Evolutionary conservation across 1,140 invertebrate genomes (phyloP).

Genomic region (Drosophila pachea): DNA sequence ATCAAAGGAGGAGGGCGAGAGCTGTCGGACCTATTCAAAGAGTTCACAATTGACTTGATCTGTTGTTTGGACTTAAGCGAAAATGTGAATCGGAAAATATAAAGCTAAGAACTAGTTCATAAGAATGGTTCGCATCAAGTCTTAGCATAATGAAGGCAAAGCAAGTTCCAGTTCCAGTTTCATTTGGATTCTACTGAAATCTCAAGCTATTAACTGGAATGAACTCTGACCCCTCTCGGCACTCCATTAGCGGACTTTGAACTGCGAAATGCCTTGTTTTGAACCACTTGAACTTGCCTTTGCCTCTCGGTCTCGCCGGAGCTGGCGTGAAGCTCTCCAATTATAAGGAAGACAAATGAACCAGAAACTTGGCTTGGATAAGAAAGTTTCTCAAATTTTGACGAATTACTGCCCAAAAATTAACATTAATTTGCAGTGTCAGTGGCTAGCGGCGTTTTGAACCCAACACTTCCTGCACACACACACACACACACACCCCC

Average conservation of each 20-base stretch:
- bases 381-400: constrained; percentile 30
- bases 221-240: background rate
- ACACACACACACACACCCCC: too few relatives aligned
- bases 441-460: constrained; percentile 55
- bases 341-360: constrained; percentile 57
- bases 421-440: constrained; percentile 72
- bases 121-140: too few relatives aligned
- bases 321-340: constrained; percentile 14
- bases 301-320: background rate
- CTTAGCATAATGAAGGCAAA: background rate
- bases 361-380: constrained; percentile 8
- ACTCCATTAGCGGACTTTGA: background rate
- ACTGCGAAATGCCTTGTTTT: background rate
- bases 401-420: constrained; percentile 51
- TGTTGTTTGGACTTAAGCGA: too few relatives aligned
- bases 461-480: constrained; percentile 50
- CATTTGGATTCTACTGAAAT: background rate
- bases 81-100: background rate
- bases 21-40: background rate
- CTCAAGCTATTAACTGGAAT: too few relatives aligned
- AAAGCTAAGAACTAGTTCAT: too few relatives aligned
- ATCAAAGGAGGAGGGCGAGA: background rate
- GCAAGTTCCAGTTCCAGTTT: background rate
- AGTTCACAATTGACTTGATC: too few relatives aligned
- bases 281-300: constrained; percentile 23